Evolutionary conservation across 2,888 invertebrate genomes (phyloP), one percentile per base, ranked within the genome.

Genomic region (Colletes collaris): DNA sequence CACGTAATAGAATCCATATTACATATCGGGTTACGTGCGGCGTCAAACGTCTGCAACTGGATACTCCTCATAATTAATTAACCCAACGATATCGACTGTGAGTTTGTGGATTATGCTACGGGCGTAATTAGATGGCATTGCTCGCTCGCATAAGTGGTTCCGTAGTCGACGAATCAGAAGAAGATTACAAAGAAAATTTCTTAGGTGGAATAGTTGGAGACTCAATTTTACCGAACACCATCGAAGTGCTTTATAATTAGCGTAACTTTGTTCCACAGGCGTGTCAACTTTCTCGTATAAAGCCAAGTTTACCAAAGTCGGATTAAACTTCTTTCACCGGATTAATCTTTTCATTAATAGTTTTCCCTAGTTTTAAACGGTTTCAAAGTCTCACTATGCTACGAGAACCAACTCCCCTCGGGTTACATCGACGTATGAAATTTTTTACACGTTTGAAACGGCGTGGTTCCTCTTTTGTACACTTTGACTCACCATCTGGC

Each of bases 331-430:
- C 64, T 74, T 78, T 67, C 50, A 58, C 59, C 27, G 59, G 62
- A 77, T 74, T 81, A 71, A 73, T 77, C 56, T 74, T 77, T 77
- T 68, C 68, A 71, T 75, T 68, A 62, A 64, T 55, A 71, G 70
- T 67, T 64, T 64, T 52, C 59, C 35, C 73, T 50, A 52, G 71
- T 49, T 71, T 67, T 60, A 67, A 71, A 62, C 50, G 40, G 59
- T 56, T 68, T 44, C 27, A 27, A 27, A 27, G 27, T 27, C 27
- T 27, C 27, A 27, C 27, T 27, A 27, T 27, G 27, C 27, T 27
- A 27, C 27, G 27, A 27, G 27, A 55, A 13, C 11, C 40, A n/a
- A 59, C 27, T 59, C 7, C 40, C 19, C 3, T 52, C 19, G 4
- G 10, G 40, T 50, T 11, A 0, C 37, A 16, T n/a, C 16, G 37